Base-by-base conservation (phyloP, 92 coral and sea anemone species). In the Palythoa grandis region DNA sequence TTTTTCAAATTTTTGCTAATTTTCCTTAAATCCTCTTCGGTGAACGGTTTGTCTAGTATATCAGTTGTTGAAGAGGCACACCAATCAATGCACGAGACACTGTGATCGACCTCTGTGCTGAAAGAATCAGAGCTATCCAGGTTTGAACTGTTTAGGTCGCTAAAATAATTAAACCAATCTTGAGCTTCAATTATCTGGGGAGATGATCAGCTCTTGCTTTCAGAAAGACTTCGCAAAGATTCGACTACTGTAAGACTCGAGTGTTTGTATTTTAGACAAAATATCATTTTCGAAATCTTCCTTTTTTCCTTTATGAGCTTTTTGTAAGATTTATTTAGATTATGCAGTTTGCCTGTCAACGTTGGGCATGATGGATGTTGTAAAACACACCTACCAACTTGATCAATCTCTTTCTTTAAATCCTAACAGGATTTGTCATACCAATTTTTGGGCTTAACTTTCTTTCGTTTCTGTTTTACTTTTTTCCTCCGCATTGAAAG, bases 381-480 rank as follows among this genome's bases (percentile, higher is more conserved):
- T 35, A 70, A 70, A 70, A 70, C 74, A 35, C 74, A 35, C n/a
- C 74, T 70, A 70, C 52, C 35, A 37, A 70, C n/a, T 70, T 70
- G 74, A 35, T 70, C 35, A 29, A 29, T 29, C 9, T 37, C 74
- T 70, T 70, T 70, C 74, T 70, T 70, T 70, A 70, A 70, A 70
- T 70, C 75, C 61, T 52, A 70, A 38, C 52, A 38, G 13, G 52
- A 70, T 70, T 70, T 70, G 52, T 35, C 75, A 70, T 70, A 70
- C 75, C 75, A 70, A 2, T 70, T 70, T 70, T 38, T 0, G 9
- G 75, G 75, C 5, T 2, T 70, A 38, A 70, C 75, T 2, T 70
- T 70, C 75, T 35, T 70, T 70, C 75, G 52, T 70, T 70, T 70
- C 9, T 38, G 75, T 70, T 70, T 38, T 70, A 70, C 50, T 38